These are phyloP conservation scores for Abramis brama DNA, from an alignment of 2,113 vertebrate species.

Conservation along the genomic window DNA sequence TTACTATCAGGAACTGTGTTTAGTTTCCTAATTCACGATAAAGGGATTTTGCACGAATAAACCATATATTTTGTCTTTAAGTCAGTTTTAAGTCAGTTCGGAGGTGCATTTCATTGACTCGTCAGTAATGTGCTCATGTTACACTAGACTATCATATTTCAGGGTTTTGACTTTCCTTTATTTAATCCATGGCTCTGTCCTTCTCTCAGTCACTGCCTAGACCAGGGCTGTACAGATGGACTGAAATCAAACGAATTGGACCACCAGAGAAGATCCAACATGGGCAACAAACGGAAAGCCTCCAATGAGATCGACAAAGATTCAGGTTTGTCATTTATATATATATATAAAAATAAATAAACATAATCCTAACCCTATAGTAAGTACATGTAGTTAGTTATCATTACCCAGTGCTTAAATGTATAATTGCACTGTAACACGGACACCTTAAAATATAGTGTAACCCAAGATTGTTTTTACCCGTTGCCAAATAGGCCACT, in stretches of 20 bases:
- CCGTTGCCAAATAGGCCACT: too few species aligned
- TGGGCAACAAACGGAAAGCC: slow-evolving; percentile 56
- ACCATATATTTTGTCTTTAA: too few species aligned
- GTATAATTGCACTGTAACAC: too few species aligned
- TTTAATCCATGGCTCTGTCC: slow-evolving; percentile 10
- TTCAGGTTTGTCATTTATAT: slow-evolving; percentile 68
- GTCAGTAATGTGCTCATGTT: neutral
- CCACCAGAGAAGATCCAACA: slow-evolving; percentile 59
- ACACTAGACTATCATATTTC: neutral
- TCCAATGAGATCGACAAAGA: slow-evolving; percentile 83
- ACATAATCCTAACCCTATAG: too few species aligned
- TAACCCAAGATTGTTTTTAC: too few species aligned
- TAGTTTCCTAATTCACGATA: neutral
- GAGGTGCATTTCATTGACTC: neutral
- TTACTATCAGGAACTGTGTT: neutral
- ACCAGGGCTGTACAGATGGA: slow-evolving; percentile 24
- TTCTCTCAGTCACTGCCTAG: slow-evolving; percentile 17
- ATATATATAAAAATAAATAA: too few species aligned
- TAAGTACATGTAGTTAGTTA: too few species aligned
- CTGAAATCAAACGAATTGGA: slow-evolving; percentile 46
- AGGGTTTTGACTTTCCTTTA: neutral
- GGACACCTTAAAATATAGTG: too few species aligned
- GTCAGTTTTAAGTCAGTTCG: neutral
- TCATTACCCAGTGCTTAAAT: too few species aligned
- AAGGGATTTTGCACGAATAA: neutral